Percentiles rank a stretch among this genome's conserved stretches.
Conservation (phyloP, 2,113 vertebrate species). For the Junco hyemalis region DNA sequence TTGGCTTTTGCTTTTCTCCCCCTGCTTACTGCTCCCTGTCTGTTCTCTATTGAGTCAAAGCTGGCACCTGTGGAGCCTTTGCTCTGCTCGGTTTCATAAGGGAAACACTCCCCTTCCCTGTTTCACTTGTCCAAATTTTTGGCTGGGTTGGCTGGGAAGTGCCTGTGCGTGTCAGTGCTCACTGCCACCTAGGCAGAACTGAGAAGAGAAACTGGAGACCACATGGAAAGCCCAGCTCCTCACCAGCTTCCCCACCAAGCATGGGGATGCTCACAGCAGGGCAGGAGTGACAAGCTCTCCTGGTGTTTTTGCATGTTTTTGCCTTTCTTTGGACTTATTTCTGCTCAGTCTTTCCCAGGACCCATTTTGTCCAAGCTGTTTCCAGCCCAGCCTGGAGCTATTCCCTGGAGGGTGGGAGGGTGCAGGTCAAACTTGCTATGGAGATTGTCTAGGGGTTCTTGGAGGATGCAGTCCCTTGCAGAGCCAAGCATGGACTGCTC, state of each 20-base stretch:
- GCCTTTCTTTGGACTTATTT: neutral
- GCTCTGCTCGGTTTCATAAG: neutral
- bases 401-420: neutral
- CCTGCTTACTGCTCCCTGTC: neutral
- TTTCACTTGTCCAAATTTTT: slow-evolving; percentile 41
- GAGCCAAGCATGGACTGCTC: neutral
- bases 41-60: neutral
- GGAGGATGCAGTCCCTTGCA: neutral
- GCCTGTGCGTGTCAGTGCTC: accelerated
- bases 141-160: neutral
- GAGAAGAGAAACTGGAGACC: slow-evolving; percentile 2
- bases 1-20: neutral
- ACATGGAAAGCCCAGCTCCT: neutral
- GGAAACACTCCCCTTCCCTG: neutral
- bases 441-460: neutral
- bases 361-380: neutral
- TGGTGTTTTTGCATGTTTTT: neutral
- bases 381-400: neutral
- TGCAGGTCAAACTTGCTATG: neutral
- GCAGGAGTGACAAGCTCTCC: neutral
- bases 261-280: neutral
- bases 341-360: neutral
- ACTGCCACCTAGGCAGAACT: neutral
- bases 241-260: neutral
- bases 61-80: neutral